Percentiles rank a stretch among this genome's conserved stretches.
Conservation (phyloP, 1,140 invertebrate species). For the Trachelipus rathkii region DNA sequence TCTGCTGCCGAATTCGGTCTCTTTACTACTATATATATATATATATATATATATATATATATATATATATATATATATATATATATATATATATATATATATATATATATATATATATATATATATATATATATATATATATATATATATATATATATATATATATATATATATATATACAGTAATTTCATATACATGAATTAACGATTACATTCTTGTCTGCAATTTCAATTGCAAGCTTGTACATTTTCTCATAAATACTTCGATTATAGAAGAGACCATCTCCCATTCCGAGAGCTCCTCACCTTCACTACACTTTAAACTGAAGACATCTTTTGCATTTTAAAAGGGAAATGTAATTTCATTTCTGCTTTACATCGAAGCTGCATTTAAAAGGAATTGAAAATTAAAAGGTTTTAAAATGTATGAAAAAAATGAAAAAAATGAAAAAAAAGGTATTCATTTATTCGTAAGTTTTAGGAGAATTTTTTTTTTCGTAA, state of each 20-base stretch:
- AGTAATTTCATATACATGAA: not conserved
- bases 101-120: slow-evolving; percentile 3
- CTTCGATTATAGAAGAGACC: too few relatives aligned
- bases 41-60: slow-evolving; percentile 3
- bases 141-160: slow-evolving; percentile 1
- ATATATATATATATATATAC: not conserved
- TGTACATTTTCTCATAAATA: too few relatives aligned
- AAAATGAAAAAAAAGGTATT: not conserved
- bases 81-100: slow-evolving; percentile 1
- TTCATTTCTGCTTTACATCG: too few relatives aligned
- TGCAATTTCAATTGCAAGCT: too few relatives aligned
- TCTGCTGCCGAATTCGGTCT: too few relatives aligned
- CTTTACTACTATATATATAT: slow-evolving; percentile 2
- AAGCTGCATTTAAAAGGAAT: too few relatives aligned
- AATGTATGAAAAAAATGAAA: too few relatives aligned
- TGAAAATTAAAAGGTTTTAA: not conserved
- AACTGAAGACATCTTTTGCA: too few relatives aligned
- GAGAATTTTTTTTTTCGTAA: too few relatives aligned
- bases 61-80: slow-evolving; percentile 3
- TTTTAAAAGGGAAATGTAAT: too few relatives aligned
- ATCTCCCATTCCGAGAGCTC: too few relatives aligned
- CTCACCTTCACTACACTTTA: too few relatives aligned
- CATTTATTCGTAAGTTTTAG: not conserved
- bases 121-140: slow-evolving; percentile 3
- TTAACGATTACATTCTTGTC: not conserved